Base-by-base conservation (phyloP, 2,113 vertebrate genomes). In the Ophiodon elongatus region DNA sequence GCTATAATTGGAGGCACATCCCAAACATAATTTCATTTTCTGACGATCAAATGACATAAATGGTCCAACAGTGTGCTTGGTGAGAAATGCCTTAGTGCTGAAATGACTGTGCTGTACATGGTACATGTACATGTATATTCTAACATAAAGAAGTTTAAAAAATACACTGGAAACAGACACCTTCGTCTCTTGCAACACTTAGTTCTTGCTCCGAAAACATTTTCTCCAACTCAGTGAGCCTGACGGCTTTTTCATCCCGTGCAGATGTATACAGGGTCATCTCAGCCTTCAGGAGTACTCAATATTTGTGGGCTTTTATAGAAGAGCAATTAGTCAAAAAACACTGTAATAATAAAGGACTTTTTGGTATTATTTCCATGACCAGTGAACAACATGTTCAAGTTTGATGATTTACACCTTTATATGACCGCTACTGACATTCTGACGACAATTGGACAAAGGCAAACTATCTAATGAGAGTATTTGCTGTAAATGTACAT, bases 1-100 rank as follows among this genome's bases (percentile, higher is more conserved):
- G 2, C 39, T 70, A 37, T 45, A 76, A 47, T 23, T 70, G 66
- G 59, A 50, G 17, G 59, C 56, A 59, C 57, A 79, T 70, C 74
- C 84, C n/a, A 69, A 77, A 76, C 14, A 57, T 63, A 19, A 73
- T 76, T 54, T 73, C 21, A 21, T 31, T 47, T 82, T 83, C 47
- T 74, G 31, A 67, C 37, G 41, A 76, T 81, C 60, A 80, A 59
- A 80, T 72, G 8, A 67, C 63, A 85, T 69, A 37, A 79, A 64
- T 50, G 39, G 21, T 66, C 33, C 59, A 62, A 73, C 60, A 52
- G 33, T 31, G 10, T 60, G 17, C 56, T 35, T 27, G 59, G 50
- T 14, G 41, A 47, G 39, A 60, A 80, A 80, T 71, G 15, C 33
- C 14, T 31, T 19, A 41, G 21, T 8, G 33, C 56, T 6, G 3